Base-by-base conservation (phyloP, 2,888 invertebrate species). In the Machimus rusticus region DNA sequence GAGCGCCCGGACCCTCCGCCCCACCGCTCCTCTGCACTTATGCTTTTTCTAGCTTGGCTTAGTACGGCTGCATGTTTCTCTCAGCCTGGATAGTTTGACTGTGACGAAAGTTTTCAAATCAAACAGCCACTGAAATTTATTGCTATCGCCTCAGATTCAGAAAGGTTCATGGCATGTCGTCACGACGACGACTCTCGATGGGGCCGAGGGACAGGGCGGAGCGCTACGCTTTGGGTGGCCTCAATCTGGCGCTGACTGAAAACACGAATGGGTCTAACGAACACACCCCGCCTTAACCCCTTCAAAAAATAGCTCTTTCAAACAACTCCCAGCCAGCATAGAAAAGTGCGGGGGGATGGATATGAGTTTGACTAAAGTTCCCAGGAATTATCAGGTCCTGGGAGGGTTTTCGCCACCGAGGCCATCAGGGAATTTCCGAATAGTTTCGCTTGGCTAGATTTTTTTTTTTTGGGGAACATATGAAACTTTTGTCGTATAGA, bases 101-200 rank as follows among this genome's bases (percentile, higher is more conserved):
- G 43, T 78, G 46, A 78, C 46, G 78, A 78, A 78, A 78, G 43
- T 78, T 78, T 78, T 78, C 78, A 78, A 78, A 78, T 78, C 78
- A 78, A 78, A 78, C 39, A 46, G 39, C 78, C 78, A 78, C 78
- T 78, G 78, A 78, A 78, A 78, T 78, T 78, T 78, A 78, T 78
- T 78, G 78, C 78, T 43, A 78, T 46, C 78, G 78, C 23, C 43
- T 39, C 78, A 23, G 43, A 46, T 66, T 66, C 66, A 19, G 66
- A 66, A 23, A 66, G 66, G 66, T 66, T 66, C 66, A 66, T 66
- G 28, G 9, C 28, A 23, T 66, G 66, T 66, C 28, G 23, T 28
- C 66, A 66, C 19, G 14, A 46, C 43, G 16, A 16, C 43, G 43
- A 46, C 39, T 46, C 4, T 12, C 43, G 14, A 46, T 46, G 4